Evolutionary conservation across 2,797 vertebrate genomes (phyloP), one percentile per base, ranked within the genome.

Genomic region (Anguilla megastoma): DNA sequence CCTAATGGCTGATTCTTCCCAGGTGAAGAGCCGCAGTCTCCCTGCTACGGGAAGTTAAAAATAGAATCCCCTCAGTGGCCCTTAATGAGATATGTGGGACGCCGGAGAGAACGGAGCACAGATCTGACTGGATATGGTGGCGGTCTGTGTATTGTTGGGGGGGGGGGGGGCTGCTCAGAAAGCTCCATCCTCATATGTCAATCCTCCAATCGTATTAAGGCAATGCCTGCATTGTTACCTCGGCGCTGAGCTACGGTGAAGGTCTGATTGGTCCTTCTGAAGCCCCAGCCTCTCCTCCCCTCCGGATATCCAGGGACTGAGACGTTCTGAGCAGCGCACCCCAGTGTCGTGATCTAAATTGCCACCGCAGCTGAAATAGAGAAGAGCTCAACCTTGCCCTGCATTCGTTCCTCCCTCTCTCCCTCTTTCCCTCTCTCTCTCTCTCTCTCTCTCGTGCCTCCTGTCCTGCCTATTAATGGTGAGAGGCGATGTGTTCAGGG

Each of bases 11-110:
- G 16, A n/a, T 82, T 24, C 79, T 82, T 48, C 45, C 41, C 79
- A 54, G 52, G 52, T 54, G 18, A 54, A 84, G 4, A 84, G 45
- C 50, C 52, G 50, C 48, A 63, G 36, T n/a, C 76, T 50, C 6
- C 76, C 80, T 76, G 14, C 86, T 82, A 41, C 36, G 0, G 74
- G 52, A 63, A 16, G 58, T 41, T 87, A 87, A 84, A 87, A 87
- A 87, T 87, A 87, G 58, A 79, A 45, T 66, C 45, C 60, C 80
- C 86, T 50, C n/a, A 45, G 66, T n/a, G 60, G 16, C 18, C 9
- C 56, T 69, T 60, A 87, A 63, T 83, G 56, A 87, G 79, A 16
- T 56, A 87, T 87, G 86, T 87, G 52, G 86, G 86, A 84, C 80
- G 58, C 27, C 54, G 1, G 60, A 56, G 83, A 56, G 83, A 54